Evolutionary conservation across 2,888 invertebrate species (phyloP).

Genomic region (Anoplius nigerrimus): DNA sequence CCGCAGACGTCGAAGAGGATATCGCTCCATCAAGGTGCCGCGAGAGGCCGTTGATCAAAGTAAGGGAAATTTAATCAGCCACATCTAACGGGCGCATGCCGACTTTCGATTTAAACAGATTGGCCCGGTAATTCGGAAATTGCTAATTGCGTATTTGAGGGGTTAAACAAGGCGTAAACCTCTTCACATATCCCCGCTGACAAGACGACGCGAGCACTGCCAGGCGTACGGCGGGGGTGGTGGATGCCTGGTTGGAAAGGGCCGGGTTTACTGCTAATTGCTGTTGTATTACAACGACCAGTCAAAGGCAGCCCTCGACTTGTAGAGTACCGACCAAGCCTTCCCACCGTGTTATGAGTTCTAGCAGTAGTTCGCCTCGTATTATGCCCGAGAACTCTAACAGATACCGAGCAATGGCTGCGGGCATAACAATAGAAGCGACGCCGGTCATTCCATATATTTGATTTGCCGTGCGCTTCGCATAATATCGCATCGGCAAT

Average conservation of each 20-base stretch:
- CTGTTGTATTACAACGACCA: conserved; percentile 63
- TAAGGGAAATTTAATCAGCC: no score
- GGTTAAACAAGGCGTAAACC: conserved; percentile 52
- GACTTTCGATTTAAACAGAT: conserved; percentile 21
- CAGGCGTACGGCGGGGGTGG: conserved; percentile 24
- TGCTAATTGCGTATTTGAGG: conserved; percentile 49
- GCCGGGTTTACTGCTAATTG: conserved; percentile 65
- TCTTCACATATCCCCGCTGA: conserved; percentile 49
- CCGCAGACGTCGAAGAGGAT: no score
- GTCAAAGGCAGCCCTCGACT: conserved; percentile 57
- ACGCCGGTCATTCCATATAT: conserved; percentile 3
- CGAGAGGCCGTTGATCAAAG: no score
- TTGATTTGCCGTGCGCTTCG: not conserved
- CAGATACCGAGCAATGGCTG: conserved; percentile 11
- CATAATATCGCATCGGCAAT: no score
- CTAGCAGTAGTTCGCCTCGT: conserved; percentile 34
- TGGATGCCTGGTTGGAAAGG: conserved; percentile 43
- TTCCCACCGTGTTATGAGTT: conserved; percentile 30
- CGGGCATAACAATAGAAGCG: conserved; percentile 4
- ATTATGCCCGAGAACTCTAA: conserved; percentile 38
- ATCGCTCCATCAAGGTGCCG: no score
- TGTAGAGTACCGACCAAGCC: conserved; percentile 37
- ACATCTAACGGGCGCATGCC: no score
- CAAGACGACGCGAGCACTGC: conserved; percentile 52
- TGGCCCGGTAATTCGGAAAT: conserved; percentile 38